Evolutionary conservation across 2,888 invertebrate species (phyloP).

Genomic region (Rhorus exstirpatorius): DNA sequence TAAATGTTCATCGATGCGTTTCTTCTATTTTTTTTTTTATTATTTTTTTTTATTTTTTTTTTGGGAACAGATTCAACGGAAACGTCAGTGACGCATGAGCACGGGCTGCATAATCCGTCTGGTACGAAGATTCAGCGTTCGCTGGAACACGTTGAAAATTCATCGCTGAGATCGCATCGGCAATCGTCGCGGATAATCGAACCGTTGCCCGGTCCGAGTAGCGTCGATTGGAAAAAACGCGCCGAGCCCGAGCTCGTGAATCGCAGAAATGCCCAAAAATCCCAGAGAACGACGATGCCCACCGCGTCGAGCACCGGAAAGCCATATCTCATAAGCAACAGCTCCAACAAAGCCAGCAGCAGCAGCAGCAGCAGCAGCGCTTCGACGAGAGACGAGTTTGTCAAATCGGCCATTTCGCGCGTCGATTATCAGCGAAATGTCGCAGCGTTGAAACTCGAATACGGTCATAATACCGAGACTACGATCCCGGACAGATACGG

Average conservation of each 20-base stretch:
- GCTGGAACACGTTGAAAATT: conserved; percentile 64
- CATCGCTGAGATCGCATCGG: conserved; percentile 70
- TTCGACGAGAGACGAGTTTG: conserved; percentile 54
- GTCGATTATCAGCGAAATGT: conserved; percentile 54
- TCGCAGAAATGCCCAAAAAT: conserved; percentile 58
- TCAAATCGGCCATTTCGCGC: conserved; percentile 65
- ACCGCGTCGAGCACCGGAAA: conserved; percentile 65
- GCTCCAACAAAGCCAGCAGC: conserved; percentile 60
- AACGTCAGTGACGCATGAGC: conserved; percentile 71
- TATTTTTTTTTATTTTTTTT: no score
- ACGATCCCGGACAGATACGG: conserved; percentile 82
- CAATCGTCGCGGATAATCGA: conserved; percentile 80
- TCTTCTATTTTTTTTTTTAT: no score
- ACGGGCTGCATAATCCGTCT: conserved; percentile 54
- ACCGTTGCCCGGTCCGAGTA: conserved; percentile 82
- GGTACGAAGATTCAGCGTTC: conserved; percentile 66
- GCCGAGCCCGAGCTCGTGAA: conserved; percentile 71
- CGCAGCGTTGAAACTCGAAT: conserved; percentile 71
- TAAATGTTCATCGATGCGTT: background rate
- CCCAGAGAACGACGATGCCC: conserved; percentile 49
- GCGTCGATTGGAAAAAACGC: conserved; percentile 79
- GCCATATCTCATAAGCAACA: conserved; percentile 67
- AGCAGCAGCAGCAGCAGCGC: conserved; percentile 64
- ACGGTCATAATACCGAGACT: conserved; percentile 74
- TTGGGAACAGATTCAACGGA: conserved; percentile 73